Percentiles rank a stretch among this genome's conserved stretches.
These are phyloP conservation scores for Labroides dimidiatus DNA, from an alignment of 2,797 vertebrate species.

Conservation along the genomic window DNA sequence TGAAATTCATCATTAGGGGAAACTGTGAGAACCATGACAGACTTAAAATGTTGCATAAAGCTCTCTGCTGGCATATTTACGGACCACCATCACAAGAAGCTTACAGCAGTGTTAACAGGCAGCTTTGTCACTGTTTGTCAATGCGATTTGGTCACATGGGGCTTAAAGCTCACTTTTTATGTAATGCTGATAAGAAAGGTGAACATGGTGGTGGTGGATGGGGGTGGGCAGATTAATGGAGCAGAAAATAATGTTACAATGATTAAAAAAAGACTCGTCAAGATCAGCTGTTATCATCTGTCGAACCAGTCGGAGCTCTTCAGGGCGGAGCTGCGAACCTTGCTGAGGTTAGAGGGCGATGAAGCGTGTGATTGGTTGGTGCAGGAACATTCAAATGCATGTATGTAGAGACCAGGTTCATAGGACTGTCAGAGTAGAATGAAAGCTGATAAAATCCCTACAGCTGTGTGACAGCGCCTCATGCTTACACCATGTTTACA, in stretches of 20 bases:
- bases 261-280: background rate
- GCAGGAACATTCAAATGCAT: no score
- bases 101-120: constrained; percentile 66
- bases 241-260: background rate
- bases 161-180: constrained; percentile 57
- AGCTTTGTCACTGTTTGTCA: constrained; percentile 72
- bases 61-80: constrained; percentile 62
- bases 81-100: constrained; percentile 60
- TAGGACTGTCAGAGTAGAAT: background rate
- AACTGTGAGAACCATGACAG: constrained; percentile 19
- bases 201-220: constrained; percentile 1
- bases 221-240: background rate
- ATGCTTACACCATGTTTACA: constrained; percentile 10
- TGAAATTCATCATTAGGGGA: background rate
- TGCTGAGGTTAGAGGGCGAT: background rate
- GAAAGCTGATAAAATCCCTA: constrained; percentile 27
- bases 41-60: constrained; percentile 66
- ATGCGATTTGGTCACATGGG: constrained; percentile 70
- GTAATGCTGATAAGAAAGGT: constrained; percentile 55
- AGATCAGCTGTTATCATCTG: background rate
- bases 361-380: background rate
- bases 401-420: constrained; percentile 4
- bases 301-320: background rate
- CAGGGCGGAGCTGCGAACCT: background rate
- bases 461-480: background rate